Percentiles rank a stretch among this genome's conserved stretches.
These are phyloP conservation scores for Hirundichthys speculiger DNA, from an alignment of 2,113 vertebrate genomes.

Conservation along the genomic window DNA sequence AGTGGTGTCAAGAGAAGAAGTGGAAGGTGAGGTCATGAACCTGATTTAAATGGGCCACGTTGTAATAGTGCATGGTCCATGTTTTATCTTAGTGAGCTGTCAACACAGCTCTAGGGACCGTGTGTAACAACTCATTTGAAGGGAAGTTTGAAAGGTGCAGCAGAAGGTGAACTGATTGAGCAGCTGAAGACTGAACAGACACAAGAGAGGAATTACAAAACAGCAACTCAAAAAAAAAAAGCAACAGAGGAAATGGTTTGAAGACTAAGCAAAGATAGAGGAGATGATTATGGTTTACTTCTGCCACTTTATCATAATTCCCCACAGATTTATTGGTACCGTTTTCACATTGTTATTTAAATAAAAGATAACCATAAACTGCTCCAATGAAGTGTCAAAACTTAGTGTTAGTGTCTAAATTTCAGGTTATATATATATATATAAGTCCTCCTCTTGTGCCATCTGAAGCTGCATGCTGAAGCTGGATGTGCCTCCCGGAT, in stretches of 20 bases:
- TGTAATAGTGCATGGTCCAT: conserved; percentile 26
- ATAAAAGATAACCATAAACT: too few species aligned
- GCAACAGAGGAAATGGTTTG: conserved; percentile 28
- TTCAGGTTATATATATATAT: too few species aligned
- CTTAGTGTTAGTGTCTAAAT: too few species aligned
- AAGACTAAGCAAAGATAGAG: conserved; percentile 24
- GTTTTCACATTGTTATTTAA: too few species aligned
- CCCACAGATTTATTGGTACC: background rate
- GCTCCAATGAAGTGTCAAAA: too few species aligned
- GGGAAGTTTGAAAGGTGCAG: conserved; percentile 40
- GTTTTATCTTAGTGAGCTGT: conserved; percentile 40
- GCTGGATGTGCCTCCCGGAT: too few species aligned
- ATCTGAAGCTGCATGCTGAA: too few species aligned
- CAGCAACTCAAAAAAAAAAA: background rate
- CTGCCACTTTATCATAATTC: conserved; percentile 39
- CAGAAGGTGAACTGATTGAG: conserved; percentile 25
- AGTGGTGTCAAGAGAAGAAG: too few species aligned
- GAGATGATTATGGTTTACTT: conserved; percentile 47
- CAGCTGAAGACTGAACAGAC: conserved; percentile 32
- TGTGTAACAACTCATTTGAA: conserved; percentile 36
- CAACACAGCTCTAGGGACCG: conserved; percentile 17
- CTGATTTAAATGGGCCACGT: conserved; percentile 29
- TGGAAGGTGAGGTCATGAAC: conserved; percentile 19
- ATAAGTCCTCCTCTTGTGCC: too few species aligned
- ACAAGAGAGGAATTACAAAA: conserved; percentile 11